phyloP scores from a whole-genome alignment of 2,888 invertebrate species.

The Clistopyga incitator region DNA sequence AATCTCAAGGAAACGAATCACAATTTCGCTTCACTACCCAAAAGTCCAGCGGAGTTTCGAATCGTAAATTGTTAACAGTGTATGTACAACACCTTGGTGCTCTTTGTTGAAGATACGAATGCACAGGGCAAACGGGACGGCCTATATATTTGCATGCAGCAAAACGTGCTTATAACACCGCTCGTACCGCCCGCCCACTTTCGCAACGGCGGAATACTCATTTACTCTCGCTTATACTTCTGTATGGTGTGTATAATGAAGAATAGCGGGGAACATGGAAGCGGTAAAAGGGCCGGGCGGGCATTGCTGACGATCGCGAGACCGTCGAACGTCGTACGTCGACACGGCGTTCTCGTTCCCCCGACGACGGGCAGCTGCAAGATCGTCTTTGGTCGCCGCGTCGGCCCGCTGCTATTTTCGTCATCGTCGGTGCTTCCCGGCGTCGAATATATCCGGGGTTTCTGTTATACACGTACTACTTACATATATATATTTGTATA shows the following conservation, averaged over 20 bases:
- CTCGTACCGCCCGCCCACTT: neutral
- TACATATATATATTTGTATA: constrained; percentile 11
- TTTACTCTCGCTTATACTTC: neutral
- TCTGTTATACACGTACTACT: constrained; percentile 12
- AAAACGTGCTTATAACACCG: neutral
- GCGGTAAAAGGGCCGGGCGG: neutral
- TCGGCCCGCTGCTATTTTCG: constrained; percentile 65
- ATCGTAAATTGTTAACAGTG: no score
- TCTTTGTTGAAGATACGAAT: neutral
- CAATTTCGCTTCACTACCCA: no score
- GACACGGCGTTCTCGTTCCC: constrained; percentile 38
- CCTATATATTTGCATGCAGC: constrained; percentile 15
- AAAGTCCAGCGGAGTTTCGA: no score
- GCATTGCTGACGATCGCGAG: constrained; percentile 21
- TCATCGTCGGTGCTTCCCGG: constrained; percentile 56
- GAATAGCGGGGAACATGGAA: neutral
- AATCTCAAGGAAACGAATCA: no score
- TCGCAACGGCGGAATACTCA: neutral
- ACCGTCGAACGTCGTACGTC: constrained; percentile 23
- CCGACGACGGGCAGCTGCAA: constrained; percentile 64
- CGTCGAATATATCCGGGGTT: constrained; percentile 53
- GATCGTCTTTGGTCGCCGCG: constrained; percentile 39
- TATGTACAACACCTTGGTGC: neutral
- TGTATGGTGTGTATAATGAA: neutral
- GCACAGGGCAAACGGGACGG: neutral